A percentile compares a stretch with the other conserved stretches of the same genome.
Conservation (phyloP, 2,113 vertebrate genomes). For the Lophura nycthemera region DNA sequence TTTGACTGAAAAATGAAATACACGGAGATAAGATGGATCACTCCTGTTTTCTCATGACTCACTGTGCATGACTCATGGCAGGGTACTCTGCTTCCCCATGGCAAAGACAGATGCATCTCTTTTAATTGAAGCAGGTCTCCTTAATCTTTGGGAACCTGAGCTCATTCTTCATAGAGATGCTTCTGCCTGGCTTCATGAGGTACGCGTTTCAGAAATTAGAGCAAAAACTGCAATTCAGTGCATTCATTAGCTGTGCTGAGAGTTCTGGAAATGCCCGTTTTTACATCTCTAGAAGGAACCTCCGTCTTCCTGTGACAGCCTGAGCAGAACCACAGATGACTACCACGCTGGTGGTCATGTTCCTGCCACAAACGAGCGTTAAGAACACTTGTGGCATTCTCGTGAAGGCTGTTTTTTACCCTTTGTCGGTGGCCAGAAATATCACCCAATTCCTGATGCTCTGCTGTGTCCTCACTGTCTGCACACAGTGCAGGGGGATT, state of each 20-base stretch:
- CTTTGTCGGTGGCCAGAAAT: background rate
- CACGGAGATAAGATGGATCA: slow-evolving; percentile 12
- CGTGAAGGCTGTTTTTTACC: background rate
- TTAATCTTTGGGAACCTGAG: slow-evolving; percentile 11
- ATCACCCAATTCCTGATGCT: background rate
- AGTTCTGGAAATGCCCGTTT: background rate
- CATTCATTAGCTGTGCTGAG: background rate
- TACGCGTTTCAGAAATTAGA: background rate
- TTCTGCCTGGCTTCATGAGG: background rate
- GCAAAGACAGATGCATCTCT: slow-evolving; percentile 56
- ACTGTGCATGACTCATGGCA: slow-evolving; percentile 1
- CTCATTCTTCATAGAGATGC: background rate
- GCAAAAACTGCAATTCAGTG: background rate
- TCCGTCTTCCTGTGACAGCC: background rate
- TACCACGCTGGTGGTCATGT: background rate
- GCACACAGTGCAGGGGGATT: accelerated
- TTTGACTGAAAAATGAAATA: slow-evolving; percentile 16
- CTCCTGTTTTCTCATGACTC: slow-evolving; percentile 28
- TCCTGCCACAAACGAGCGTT: background rate
- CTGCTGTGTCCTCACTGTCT: background rate
- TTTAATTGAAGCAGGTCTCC: slow-evolving; percentile 46
- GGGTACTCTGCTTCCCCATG: slow-evolving; percentile 25
- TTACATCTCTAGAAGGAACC: background rate
- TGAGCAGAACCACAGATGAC: background rate
- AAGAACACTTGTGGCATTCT: background rate